Conservation (phyloP, 2,797 vertebrate species). For the Crypturellus tataupa region DNA sequence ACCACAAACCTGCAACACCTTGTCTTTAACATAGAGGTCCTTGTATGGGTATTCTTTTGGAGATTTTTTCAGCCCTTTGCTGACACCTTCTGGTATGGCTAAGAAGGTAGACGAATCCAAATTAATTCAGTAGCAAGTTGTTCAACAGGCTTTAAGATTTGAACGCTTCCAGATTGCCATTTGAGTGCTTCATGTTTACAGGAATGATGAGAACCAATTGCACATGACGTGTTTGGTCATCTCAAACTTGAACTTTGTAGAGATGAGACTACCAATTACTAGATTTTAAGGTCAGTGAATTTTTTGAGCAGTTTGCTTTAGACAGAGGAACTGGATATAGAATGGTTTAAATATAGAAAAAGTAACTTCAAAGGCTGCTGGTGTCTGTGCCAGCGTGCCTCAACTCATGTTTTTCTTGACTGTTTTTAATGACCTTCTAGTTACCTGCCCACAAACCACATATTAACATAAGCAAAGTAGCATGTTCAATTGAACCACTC, state of each 20-base stretch:
- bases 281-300: background rate
- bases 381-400: background rate
- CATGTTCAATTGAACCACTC: background rate
- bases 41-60: background rate
- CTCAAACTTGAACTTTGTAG: background rate
- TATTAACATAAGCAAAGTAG: background rate
- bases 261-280: background rate
- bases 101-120: background rate
- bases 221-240: background rate
- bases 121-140: background rate
- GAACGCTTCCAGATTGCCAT: background rate
- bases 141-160: background rate
- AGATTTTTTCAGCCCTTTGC: background rate
- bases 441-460: background rate
- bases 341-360: background rate
- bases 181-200: background rate
- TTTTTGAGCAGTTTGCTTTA: background rate
- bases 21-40: background rate
- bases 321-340: background rate
- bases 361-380: background rate
- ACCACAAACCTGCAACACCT: background rate
- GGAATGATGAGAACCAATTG: background rate
- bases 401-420: background rate
- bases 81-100: slow-evolving; percentile 35
- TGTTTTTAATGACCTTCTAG: background rate